These are phyloP conservation scores for Orthosia gracilis DNA, from an alignment of 2,888 invertebrate genomes.

Conservation along the genomic window DNA sequence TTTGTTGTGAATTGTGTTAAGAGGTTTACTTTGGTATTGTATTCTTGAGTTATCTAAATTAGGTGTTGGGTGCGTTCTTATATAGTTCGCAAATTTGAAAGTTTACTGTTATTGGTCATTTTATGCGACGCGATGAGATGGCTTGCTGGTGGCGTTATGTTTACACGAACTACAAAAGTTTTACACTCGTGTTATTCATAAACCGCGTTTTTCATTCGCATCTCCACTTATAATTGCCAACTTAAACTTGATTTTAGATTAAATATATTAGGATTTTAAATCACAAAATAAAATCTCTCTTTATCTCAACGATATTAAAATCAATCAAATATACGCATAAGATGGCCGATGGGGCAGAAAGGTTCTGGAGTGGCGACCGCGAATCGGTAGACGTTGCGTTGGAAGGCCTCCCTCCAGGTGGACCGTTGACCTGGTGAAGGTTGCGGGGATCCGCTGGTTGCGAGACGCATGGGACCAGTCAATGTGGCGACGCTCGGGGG, in stretches of 20 bases:
- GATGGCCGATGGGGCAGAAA: too few relatives aligned
- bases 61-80: neutral
- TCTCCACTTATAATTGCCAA: neutral
- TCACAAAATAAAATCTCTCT: neutral
- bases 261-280: too few relatives aligned
- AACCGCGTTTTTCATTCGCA: neutral
- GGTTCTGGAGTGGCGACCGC: too few relatives aligned
- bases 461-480: too few relatives aligned
- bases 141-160: neutral
- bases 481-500: too few relatives aligned
- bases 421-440: too few relatives aligned
- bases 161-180: neutral
- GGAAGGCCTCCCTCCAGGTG: too few relatives aligned
- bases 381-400: too few relatives aligned
- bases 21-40: conserved; percentile 20
- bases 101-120: neutral
- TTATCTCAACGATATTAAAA: neutral
- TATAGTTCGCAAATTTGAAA: neutral
- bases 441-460: too few relatives aligned
- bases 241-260: neutral
- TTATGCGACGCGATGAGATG: neutral
- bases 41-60: conserved; percentile 21
- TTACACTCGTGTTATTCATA: neutral
- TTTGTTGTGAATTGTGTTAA: conserved; percentile 38
- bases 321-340: too few relatives aligned